These are phyloP conservation scores for Corythornis madagascariensis DNA, from an alignment of 2,113 vertebrate species.

Conservation along the genomic window DNA sequence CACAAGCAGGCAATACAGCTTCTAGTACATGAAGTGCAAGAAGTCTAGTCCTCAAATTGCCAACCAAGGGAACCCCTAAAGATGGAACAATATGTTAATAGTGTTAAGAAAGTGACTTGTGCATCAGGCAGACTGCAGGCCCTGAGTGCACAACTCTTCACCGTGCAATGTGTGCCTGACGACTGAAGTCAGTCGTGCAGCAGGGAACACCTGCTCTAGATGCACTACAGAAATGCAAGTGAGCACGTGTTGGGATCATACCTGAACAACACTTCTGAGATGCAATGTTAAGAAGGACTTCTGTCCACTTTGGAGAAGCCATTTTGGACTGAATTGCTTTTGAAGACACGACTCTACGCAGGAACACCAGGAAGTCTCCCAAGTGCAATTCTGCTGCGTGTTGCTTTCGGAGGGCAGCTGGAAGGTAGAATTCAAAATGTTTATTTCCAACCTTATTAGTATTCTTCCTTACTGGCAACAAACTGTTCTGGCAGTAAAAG, in stretches of 20 bases:
- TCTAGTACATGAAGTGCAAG: conserved; percentile 94
- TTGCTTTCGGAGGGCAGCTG: conserved; percentile 86
- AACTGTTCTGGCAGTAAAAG: background rate
- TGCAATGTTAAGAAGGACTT: conserved; percentile 96
- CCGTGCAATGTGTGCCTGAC: no score
- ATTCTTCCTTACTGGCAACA: background rate
- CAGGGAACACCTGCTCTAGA: no score
- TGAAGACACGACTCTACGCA: conserved; percentile 94
- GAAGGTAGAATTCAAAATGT: conserved; percentile 14
- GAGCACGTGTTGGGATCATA: conserved; percentile 33
- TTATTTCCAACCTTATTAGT: background rate
- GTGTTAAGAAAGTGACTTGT: background rate
- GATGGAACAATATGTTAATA: background rate
- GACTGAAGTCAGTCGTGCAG: background rate
- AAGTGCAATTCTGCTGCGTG: conserved; percentile 93
- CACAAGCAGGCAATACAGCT: conserved; percentile 95
- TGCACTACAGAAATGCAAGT: background rate
- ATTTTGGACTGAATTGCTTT: conserved; percentile 99
- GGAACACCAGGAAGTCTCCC: conserved; percentile 96
- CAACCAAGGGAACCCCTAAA: conserved; percentile 91
- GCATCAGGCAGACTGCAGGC: background rate
- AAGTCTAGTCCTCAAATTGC: conserved; percentile 93
- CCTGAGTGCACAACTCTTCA: background rate
- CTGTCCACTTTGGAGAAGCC: conserved; percentile 98
- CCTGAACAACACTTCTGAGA: conserved; percentile 97